Base-by-base conservation (phyloP, 2,888 invertebrate species). In the Papilio protenor region DNA sequence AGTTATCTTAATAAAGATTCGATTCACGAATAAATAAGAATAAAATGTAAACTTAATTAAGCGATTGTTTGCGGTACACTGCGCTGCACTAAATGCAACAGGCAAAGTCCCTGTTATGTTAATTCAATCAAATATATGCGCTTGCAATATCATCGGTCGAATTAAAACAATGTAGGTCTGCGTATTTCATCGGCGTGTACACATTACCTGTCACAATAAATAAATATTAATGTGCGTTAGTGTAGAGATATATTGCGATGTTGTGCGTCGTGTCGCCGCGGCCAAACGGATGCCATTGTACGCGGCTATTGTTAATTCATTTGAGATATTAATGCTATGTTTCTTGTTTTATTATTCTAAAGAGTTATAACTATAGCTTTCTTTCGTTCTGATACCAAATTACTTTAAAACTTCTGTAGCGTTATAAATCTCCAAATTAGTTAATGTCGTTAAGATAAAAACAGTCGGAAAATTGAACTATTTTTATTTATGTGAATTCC, bases 181-280 rank as follows among this genome's bases (percentile, higher is more conserved):
- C 40, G 66, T 61, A 18, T 70, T 59, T 57, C 23, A 57, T 47
- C 47, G 27, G 18, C 23, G 23, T 1, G 18, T 57, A 27, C n/a
- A 27, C 27, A 21, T 76, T 71, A 33, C 10, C 76, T 57, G 71
- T 71, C 76, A 61, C 61, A 71, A 76, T 76, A 76, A 71, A 76
- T 57, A 59, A 70, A 61, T 61, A 76, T 76, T 76, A 45, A 76
- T 71, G 76, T 21, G 27, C 33, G 33, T 61, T 14, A 59, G 71
- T 49, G 70, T 27, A 16, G 57, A 45, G 16, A 76, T 27, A 70
- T 70, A 76, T 59, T 27, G 55, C 59, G 33, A 59, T 47, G 59
- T 52, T 61, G 52, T 61, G 49, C 27, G 69, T 45, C 3, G 66
- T n/a, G 66, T 66, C 66, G 69, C 57, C 33, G 70, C 45, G 6